phyloP scores from a whole-genome alignment of 2,797 vertebrate species.

The Coluber constrictor region DNA sequence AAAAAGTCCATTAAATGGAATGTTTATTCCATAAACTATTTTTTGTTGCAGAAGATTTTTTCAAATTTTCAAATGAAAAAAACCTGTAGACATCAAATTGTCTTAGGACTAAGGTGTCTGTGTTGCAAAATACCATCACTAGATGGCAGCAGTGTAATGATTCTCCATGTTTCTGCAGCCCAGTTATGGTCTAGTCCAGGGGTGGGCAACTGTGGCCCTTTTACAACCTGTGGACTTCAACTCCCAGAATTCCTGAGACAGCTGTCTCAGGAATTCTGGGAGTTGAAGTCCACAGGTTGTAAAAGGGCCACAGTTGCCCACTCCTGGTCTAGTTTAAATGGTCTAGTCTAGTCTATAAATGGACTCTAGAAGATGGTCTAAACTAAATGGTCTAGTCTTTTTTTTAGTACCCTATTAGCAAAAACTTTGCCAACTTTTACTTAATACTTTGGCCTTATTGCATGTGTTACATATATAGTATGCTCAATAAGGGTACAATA shows the following conservation, averaged over 20 bases:
- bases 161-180: not conserved
- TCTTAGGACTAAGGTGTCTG: not conserved
- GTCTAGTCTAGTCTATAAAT: too few species aligned
- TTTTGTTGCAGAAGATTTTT: not conserved
- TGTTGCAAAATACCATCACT: not conserved
- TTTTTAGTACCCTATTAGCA: not conserved
- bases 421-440: not conserved
- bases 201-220: too few species aligned
- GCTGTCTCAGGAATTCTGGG: too few species aligned
- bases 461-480: not conserved
- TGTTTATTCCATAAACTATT: not conserved
- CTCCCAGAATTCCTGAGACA: too few species aligned
- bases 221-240: too few species aligned
- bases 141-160: not conserved
- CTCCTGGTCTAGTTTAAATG: too few species aligned
- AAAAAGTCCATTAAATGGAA: not conserved
- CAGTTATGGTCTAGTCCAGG: not conserved
- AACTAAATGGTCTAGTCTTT: not conserved
- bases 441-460: not conserved
- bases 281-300: too few species aligned
- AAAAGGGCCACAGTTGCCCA: too few species aligned
- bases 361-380: too few species aligned
- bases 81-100: not conserved
- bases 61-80: not conserved
- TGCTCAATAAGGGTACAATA: not conserved